These are phyloP conservation scores for Laothoe populi DNA, from an alignment of 2,888 invertebrate species.

Conservation along the genomic window DNA sequence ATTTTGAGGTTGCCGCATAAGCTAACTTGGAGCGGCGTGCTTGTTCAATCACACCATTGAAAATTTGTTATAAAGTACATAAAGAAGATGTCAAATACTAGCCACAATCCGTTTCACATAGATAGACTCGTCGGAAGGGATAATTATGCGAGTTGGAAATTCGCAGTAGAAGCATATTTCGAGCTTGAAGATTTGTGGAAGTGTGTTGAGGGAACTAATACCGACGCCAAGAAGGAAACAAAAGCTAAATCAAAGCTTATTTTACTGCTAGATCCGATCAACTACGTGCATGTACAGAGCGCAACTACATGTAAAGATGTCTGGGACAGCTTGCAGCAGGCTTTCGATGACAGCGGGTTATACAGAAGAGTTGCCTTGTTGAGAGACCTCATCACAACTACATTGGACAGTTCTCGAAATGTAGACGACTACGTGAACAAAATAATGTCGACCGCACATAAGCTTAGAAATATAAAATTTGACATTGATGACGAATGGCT, in stretches of 20 bases:
- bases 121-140: slow-evolving; percentile 27
- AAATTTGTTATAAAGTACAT: too few relatives aligned
- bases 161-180: slow-evolving; percentile 29
- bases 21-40: too few relatives aligned
- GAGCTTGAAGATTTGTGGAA: slow-evolving; percentile 30
- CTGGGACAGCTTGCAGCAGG: slow-evolving; percentile 22
- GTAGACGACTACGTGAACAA: too few relatives aligned
- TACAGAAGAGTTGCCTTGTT: too few relatives aligned
- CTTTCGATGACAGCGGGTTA: too few relatives aligned
- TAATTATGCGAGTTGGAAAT: slow-evolving; percentile 30
- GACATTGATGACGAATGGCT: too few relatives aligned
- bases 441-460: too few relatives aligned
- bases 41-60: too few relatives aligned
- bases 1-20: too few relatives aligned
- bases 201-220: slow-evolving; percentile 15
- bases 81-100: too few relatives aligned
- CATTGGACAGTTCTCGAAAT: slow-evolving; percentile 6
- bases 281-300: slow-evolving; percentile 22
- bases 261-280: slow-evolving; percentile 25
- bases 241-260: slow-evolving; percentile 21
- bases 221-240: not conserved
- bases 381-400: slow-evolving; percentile 24
- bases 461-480: too few relatives aligned
- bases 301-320: slow-evolving; percentile 9
- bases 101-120: slow-evolving; percentile 2